phyloP scores from a whole-genome alignment of 2,113 vertebrate species.

The Mirounga angustirostris region DNA sequence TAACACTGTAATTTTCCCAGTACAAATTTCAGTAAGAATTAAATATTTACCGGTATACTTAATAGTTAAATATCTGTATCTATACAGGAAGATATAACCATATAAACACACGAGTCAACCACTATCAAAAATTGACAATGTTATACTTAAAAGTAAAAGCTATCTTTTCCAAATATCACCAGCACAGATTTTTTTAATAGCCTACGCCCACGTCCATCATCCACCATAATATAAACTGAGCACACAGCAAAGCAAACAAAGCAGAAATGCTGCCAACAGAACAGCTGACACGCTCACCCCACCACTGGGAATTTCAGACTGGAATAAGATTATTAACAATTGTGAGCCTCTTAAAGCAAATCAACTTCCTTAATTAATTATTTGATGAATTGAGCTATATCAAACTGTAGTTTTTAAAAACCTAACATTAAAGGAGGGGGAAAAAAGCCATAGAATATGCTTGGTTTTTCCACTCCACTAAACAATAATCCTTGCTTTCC shows the following conservation, averaged over 20 bases:
- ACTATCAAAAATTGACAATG: not conserved
- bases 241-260: not conserved
- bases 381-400: not conserved
- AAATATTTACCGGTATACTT: not conserved
- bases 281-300: not conserved
- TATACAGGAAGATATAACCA: not conserved
- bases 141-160: not conserved
- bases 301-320: not conserved
- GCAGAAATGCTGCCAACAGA: not conserved
- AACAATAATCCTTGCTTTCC: slow-evolving; percentile 27
- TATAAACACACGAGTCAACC: not conserved
- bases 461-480: not conserved
- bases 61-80: not conserved
- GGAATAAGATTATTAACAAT: slow-evolving; percentile 34
- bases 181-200: slow-evolving; percentile 18
- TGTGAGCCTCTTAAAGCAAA: slow-evolving; percentile 57
- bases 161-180: not conserved
- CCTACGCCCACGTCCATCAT: not conserved
- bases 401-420: not conserved
- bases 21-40: slow-evolving; percentile 32
- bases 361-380: slow-evolving; percentile 40
- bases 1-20: not conserved
- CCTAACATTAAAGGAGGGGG: not conserved
- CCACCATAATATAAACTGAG: not conserved
- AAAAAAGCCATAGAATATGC: not conserved